A percentile compares a stretch with the other conserved stretches of the same genome.
Conservation (phyloP, 2,888 invertebrate genomes). For the Biston stratarius region DNA sequence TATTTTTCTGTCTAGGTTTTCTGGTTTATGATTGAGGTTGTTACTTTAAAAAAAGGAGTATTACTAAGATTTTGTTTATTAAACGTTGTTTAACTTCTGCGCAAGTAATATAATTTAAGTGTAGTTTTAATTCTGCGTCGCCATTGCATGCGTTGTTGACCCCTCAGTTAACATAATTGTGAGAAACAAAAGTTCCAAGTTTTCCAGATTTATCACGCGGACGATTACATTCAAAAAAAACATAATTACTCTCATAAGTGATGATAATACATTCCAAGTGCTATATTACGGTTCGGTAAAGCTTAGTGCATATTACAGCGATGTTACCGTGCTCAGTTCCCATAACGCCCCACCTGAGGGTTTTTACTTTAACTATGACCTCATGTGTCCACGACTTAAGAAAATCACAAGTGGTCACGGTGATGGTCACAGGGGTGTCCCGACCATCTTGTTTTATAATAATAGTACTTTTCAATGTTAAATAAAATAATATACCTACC, state of each 20-base stretch:
- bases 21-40: too few species aligned
- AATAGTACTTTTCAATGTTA: too few species aligned
- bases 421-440: constrained; percentile 70
- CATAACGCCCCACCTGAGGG: constrained; percentile 84
- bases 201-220: constrained; percentile 19
- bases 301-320: constrained; percentile 73
- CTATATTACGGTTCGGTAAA: constrained; percentile 69
- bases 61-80: too few species aligned
- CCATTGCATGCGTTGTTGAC: background rate
- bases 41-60: too few species aligned
- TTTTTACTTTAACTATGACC: constrained; percentile 86
- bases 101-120: too few species aligned
- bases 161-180: constrained; percentile 1
- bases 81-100: too few species aligned
- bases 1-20: too few species aligned
- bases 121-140: background rate
- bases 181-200: constrained; percentile 35
- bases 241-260: constrained; percentile 62
- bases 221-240: constrained; percentile 39
- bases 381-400: constrained; percentile 85
- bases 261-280: constrained; percentile 65
- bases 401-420: constrained; percentile 80
- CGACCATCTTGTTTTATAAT: background rate
- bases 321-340: constrained; percentile 85
- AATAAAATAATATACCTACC: too few species aligned